phyloP scores from a whole-genome alignment of 2,113 vertebrate genomes.

The Megaceryle maxima region DNA sequence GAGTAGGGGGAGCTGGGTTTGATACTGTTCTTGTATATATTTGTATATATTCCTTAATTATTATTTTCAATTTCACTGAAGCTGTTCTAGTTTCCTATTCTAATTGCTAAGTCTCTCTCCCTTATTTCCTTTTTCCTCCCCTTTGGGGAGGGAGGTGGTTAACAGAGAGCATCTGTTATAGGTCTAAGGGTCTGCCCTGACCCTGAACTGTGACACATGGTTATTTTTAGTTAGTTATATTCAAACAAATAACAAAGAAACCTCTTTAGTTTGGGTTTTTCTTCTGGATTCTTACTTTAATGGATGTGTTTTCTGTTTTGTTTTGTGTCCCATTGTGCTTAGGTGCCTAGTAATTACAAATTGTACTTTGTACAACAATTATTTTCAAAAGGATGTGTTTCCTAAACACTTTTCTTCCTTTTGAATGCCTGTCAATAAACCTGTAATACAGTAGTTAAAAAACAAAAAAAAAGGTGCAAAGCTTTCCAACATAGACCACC shows the following conservation, averaged over 20 bases:
- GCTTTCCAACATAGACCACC: background rate
- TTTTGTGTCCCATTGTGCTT: background rate
- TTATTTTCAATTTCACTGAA: too few species aligned
- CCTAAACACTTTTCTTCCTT: background rate
- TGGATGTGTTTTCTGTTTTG: background rate
- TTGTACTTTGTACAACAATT: accelerated
- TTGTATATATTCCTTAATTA: too few species aligned
- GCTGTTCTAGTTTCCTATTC: too few species aligned
- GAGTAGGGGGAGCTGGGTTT: too few species aligned
- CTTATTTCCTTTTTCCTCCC: too few species aligned
- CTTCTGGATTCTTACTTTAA: background rate
- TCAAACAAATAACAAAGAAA: background rate
- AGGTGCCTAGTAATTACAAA: background rate
- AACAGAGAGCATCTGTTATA: too few species aligned
- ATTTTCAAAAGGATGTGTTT: background rate
- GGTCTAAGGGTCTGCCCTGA: too few species aligned
- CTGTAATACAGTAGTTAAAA: background rate
- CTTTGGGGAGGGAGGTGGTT: too few species aligned
- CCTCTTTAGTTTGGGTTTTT: accelerated
- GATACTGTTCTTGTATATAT: too few species aligned
- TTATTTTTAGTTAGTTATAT: background rate
- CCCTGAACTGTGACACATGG: too few species aligned
- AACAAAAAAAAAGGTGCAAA: background rate
- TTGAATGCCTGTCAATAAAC: background rate
- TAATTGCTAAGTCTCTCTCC: too few species aligned